These are phyloP conservation scores for Heliconius hortense DNA, from an alignment of 2,888 invertebrate species.

Conservation along the genomic window DNA sequence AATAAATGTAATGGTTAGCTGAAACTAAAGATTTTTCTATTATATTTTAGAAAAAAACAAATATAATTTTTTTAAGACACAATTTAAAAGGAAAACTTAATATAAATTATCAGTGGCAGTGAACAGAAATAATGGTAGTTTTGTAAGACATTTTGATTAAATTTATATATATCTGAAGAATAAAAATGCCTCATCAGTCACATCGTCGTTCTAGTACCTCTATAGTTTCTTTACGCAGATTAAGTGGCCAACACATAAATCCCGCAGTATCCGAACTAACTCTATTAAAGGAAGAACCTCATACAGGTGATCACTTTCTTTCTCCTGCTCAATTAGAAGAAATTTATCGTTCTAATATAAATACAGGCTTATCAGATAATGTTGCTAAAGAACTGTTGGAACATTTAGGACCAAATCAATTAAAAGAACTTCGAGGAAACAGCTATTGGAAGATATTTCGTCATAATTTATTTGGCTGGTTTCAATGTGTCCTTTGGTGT, in stretches of 20 bases:
- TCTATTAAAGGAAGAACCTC: constrained; percentile 65
- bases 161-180: not conserved
- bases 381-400: constrained; percentile 79
- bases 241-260: constrained; percentile 47
- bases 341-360: constrained; percentile 70
- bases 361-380: constrained; percentile 77
- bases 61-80: not conserved
- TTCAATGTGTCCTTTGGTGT: constrained; percentile 86
- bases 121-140: not conserved
- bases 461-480: constrained; percentile 87
- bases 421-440: constrained; percentile 82
- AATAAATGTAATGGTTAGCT: not conserved
- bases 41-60: not conserved
- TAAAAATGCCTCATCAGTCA: constrained; percentile 51
- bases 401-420: constrained; percentile 83
- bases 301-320: constrained; percentile 73
- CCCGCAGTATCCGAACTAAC: constrained; percentile 53
- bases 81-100: not conserved
- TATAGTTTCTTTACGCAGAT: constrained; percentile 46
- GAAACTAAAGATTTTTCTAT: not conserved
- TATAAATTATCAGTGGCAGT: not conserved
- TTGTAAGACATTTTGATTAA: not conserved
- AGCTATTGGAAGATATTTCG: constrained; percentile 85
- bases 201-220: constrained; percentile 54
- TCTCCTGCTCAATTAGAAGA: constrained; percentile 67